Evolutionary conservation across 2,113 vertebrate genomes (phyloP), one percentile per base, ranked within the genome.

Genomic region (Tautogolabrus adspersus): DNA sequence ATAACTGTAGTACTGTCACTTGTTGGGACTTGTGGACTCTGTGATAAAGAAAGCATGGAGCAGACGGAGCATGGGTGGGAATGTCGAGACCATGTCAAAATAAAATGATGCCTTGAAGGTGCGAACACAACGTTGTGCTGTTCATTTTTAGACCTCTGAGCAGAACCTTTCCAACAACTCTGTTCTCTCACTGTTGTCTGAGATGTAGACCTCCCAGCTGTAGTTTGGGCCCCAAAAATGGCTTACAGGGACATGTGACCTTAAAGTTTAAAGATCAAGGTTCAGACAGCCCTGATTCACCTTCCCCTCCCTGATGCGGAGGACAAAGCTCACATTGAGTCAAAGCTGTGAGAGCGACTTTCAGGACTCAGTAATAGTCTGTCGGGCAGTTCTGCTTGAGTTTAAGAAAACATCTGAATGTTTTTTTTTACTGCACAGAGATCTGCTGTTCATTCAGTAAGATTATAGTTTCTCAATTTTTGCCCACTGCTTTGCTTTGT

Each of bases 251-350:
- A 86, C 83, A 83, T 72, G 69, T 86, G 81, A 87, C 88, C 87
- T 86, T 67, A 23, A 8, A 44, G 84, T 81, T 83, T 82, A 84
- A 37, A 79, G 68, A 57, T 87, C 74, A 86, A 61, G 57, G 82
- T 79, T 84, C 85, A 90, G 37, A 70, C 56, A 65, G 75, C 56
- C 54, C 75, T 65, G 72, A 82, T 77, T 79, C 83, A 91, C 91
- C 83, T 89, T 86, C 72, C 80, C 67, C 64, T 77, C 87, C 73
- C 56, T 61, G 81, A 64, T 19, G 38, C 58, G 2, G 60, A 72
- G 74, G 81, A 92, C 91, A 93, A 93, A 90, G 91, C 80, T 84
- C 62, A 87, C 87, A 91, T 90, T 93, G 89, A 93, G 73, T 61
- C 40, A n/a, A 85, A 57, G 65, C 74, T 65, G 60, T 8, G 16